These are phyloP conservation scores for Nysson spinosus DNA, from an alignment of 2,888 invertebrate genomes.

Conservation along the genomic window DNA sequence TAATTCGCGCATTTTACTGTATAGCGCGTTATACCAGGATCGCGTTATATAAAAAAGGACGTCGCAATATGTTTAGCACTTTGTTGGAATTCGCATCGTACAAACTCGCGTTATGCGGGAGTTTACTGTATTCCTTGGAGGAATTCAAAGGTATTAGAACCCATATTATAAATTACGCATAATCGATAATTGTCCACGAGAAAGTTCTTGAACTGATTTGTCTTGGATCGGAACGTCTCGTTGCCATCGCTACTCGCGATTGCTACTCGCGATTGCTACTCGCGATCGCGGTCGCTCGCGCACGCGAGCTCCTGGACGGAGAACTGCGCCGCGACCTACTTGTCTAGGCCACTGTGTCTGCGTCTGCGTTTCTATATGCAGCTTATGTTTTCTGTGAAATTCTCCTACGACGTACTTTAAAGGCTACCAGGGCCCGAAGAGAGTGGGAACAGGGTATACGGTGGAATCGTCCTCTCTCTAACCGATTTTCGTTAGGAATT, in stretches of 20 bases:
- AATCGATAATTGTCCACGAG: too few species aligned
- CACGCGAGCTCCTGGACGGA: conserved; percentile 61
- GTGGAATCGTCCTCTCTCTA: conserved; percentile 13
- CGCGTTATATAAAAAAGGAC: too few species aligned
- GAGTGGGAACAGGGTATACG: conserved; percentile 35
- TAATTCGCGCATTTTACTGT: too few species aligned
- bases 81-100: too few species aligned
- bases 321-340: conserved; percentile 76
- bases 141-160: too few species aligned
- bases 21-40: too few species aligned
- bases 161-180: too few species aligned
- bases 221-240: not conserved
- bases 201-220: too few species aligned
- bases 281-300: conserved; percentile 39
- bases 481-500: conserved; percentile 42
- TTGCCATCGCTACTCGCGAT: not conserved
- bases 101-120: too few species aligned
- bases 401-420: conserved; percentile 42
- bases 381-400: conserved; percentile 62
- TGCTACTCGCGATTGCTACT: not conserved
- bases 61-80: too few species aligned
- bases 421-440: too few species aligned
- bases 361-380: conserved; percentile 66
- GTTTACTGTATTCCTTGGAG: too few species aligned
- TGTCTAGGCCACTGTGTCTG: conserved; percentile 75